A percentile compares a stretch with the other conserved stretches of the same genome.
Evolutionary conservation across 92 coral and sea anemone species (phyloP).

Genomic region (Actinernus sp.): DNA sequence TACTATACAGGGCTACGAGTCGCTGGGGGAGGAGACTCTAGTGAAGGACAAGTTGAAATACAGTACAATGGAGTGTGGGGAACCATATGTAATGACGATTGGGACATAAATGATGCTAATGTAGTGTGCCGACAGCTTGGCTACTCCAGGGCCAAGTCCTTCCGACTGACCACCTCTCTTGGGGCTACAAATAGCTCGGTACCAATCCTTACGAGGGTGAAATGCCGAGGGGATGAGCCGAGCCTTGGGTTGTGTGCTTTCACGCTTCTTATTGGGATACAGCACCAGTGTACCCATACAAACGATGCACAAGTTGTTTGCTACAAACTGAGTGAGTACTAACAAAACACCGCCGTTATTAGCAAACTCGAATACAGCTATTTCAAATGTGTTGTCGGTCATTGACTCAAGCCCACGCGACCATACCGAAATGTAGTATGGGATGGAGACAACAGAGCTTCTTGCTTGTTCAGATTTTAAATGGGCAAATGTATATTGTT

Average conservation of each 20-base stretch:
- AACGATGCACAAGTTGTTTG: slow-evolving; percentile 16
- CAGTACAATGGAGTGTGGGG: slow-evolving; percentile 16
- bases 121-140: slow-evolving; percentile 54
- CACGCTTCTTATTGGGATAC: neutral
- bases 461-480: too few species aligned
- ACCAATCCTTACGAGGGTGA: neutral
- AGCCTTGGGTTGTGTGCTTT: slow-evolving; percentile 1
- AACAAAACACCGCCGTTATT: too few species aligned
- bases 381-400: too few species aligned
- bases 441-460: too few species aligned
- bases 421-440: too few species aligned
- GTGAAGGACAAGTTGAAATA: slow-evolving; percentile 26
- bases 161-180: neutral
- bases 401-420: too few species aligned
- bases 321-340: too few species aligned
- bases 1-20: slow-evolving; percentile 9
- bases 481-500: too few species aligned
- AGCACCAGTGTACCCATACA: slow-evolving; percentile 6
- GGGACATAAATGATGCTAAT: slow-evolving; percentile 34
- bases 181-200: neutral
- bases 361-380: too few species aligned
- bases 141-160: slow-evolving; percentile 5
- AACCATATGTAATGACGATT: slow-evolving; percentile 33
- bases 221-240: slow-evolving; percentile 6
- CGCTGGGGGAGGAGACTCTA: slow-evolving; percentile 4